Conservation (phyloP, 2,113 vertebrate species). For the Balaenoptera acutorostrata region DNA sequence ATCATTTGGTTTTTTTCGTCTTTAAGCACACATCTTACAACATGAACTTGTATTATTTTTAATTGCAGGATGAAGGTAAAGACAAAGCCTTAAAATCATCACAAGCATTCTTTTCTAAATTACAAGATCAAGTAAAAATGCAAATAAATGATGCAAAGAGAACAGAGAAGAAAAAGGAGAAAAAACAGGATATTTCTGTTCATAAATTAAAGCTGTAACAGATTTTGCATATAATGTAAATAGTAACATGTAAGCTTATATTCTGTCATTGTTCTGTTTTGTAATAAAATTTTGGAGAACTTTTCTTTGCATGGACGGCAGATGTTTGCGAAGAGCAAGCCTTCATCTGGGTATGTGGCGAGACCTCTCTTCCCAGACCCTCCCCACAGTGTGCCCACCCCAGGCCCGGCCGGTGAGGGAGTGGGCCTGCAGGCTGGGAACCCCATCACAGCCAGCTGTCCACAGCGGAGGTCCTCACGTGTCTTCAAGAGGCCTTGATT, state of each 20-base stretch:
- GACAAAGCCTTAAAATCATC: conserved; percentile 94
- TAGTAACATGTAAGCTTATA: conserved; percentile 23
- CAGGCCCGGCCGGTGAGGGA: not conserved
- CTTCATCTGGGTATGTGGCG: not conserved
- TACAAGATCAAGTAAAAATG: conserved; percentile 96
- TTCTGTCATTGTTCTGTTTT: conserved; percentile 8
- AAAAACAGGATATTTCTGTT: conserved; percentile 84
- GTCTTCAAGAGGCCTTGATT: not conserved
- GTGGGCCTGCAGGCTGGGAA: not conserved
- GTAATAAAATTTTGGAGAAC: conserved; percentile 31
- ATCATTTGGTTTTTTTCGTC: not conserved
- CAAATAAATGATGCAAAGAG: conserved; percentile 89
- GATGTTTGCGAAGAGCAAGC: not conserved
- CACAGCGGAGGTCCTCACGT: not conserved
- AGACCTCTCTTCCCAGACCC: not conserved
- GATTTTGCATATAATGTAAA: conserved; percentile 58
- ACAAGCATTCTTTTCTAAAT: conserved; percentile 94
- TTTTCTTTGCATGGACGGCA: not conserved
- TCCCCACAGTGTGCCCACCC: no score
- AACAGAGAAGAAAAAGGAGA: conserved; percentile 85
- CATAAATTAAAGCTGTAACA: conserved; percentile 92
- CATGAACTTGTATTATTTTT: not conserved
- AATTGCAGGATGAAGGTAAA: conserved; percentile 91
- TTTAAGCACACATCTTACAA: not conserved
- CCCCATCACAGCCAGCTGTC: not conserved